phyloP scores from a whole-genome alignment of 1,140 invertebrate genomes.

The Calosoma granatense region DNA sequence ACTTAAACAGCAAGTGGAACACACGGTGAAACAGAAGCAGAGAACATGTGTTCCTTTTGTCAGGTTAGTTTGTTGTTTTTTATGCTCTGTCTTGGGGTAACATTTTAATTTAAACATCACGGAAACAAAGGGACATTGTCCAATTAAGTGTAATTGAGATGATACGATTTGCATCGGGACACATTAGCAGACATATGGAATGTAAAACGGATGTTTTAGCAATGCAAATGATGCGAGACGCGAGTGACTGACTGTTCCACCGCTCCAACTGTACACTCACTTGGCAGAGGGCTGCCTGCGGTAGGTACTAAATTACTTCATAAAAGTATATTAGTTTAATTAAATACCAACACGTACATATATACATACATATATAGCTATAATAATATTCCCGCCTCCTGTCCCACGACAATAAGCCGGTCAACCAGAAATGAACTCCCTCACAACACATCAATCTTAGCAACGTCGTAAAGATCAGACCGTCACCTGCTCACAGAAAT shows the following conservation, averaged over 20 bases:
- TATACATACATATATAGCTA: neutral
- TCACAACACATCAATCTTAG: neutral
- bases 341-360: neutral
- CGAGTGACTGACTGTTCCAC: too few relatives aligned
- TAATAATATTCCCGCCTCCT: too few relatives aligned
- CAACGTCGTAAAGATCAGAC: neutral
- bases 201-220: too few relatives aligned
- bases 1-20: neutral
- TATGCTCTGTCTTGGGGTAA: too few relatives aligned
- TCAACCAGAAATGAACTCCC: neutral
- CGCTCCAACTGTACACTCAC: too few relatives aligned
- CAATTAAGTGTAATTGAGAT: neutral
- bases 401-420: too few relatives aligned
- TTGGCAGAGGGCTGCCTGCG: too few relatives aligned
- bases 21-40: neutral
- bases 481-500: neutral
- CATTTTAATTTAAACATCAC: too few relatives aligned
- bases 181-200: neutral
- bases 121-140: neutral
- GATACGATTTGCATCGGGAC: neutral
- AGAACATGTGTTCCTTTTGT: too few relatives aligned
- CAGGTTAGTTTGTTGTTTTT: too few relatives aligned
- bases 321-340: neutral
- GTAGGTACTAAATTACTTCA: neutral
- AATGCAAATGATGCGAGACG: too few relatives aligned